Evolutionary conservation across 2,797 vertebrate species (phyloP).

Genomic region (Manis crassicaudata): DNA sequence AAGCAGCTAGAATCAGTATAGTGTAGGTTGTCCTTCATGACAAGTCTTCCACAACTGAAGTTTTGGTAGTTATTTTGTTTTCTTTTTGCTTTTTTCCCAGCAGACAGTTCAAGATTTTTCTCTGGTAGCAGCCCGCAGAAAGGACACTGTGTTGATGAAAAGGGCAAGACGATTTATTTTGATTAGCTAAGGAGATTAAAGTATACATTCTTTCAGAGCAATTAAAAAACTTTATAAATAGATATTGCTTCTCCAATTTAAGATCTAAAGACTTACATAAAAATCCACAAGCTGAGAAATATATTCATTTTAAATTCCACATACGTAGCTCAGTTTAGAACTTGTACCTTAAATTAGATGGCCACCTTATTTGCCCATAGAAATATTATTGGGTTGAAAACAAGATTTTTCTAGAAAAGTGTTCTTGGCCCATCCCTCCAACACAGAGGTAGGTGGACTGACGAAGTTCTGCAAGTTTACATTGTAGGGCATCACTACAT

Average conservation of each 20-base stretch:
- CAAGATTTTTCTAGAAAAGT: background rate
- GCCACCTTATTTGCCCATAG: background rate
- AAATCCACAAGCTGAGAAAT: background rate
- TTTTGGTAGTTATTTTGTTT: background rate
- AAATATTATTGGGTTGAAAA: background rate
- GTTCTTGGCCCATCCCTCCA: background rate
- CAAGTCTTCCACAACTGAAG: background rate
- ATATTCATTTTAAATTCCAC: background rate
- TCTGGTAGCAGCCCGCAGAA: background rate
- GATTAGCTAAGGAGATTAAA: background rate
- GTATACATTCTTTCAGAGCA: background rate
- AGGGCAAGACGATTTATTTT: background rate
- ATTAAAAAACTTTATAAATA: background rate
- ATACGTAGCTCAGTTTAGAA: background rate
- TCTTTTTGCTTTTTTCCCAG: background rate
- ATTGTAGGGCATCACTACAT: background rate
- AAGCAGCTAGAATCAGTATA: background rate
- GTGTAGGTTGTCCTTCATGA: background rate
- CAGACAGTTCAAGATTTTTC: background rate
- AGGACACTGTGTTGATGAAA: background rate
- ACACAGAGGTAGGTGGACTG: background rate
- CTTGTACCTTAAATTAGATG: background rate
- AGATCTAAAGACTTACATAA: constrained; percentile 8
- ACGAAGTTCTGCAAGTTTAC: background rate
- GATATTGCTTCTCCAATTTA: background rate